Evolutionary conservation across 1,140 invertebrate genomes (phyloP).

Genomic region (Whitmania pigra): DNA sequence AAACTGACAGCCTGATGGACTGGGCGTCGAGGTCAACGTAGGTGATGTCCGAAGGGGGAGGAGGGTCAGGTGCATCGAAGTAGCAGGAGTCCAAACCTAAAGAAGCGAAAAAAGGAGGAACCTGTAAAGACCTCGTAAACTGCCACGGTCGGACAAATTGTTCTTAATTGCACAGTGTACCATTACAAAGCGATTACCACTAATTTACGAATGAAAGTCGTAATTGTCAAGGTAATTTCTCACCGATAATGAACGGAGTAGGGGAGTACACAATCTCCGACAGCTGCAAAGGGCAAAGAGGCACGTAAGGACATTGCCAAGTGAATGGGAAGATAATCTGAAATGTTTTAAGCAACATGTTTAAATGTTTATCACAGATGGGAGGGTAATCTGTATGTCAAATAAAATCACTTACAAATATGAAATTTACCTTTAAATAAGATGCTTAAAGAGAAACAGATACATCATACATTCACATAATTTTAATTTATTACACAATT

Average conservation of each 20-base stretch:
- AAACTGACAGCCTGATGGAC: constrained; percentile 6
- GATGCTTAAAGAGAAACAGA: no score
- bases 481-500: no score
- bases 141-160: no score
- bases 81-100: constrained; percentile 15
- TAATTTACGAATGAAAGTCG: no score
- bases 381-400: neutral
- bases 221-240: neutral
- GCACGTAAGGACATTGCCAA: constrained; percentile 18
- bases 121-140: no score
- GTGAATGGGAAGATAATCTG: constrained; percentile 16
- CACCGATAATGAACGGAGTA: constrained; percentile 15
- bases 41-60: constrained; percentile 6
- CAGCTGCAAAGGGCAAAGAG: constrained; percentile 12
- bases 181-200: no score
- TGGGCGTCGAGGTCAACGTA: constrained; percentile 14
- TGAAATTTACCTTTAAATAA: no score
- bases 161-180: no score
- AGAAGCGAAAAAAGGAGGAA: neutral
- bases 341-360: neutral
- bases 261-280: constrained; percentile 13
- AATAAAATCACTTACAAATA: no score
- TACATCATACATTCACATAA: no score
- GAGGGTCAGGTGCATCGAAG: constrained; percentile 7
- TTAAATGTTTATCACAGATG: neutral